phyloP scores from a whole-genome alignment of 2,797 vertebrate species.

The Darevskia mixta region DNA sequence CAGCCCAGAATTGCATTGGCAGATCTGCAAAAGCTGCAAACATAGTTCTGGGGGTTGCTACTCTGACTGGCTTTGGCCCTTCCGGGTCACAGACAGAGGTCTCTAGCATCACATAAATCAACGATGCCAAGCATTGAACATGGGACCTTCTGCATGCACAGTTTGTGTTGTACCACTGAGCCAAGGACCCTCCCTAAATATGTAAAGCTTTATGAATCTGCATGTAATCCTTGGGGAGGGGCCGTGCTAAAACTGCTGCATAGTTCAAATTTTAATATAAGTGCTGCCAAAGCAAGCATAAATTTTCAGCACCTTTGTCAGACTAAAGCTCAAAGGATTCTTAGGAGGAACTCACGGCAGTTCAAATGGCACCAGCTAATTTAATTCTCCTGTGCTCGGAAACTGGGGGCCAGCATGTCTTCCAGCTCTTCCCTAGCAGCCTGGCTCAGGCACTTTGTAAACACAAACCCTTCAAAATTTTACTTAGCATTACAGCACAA shows the following conservation, averaged over 20 bases:
- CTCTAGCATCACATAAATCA: neutral
- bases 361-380: neutral
- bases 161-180: neutral
- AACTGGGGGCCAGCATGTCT: neutral
- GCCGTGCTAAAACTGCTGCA: neutral
- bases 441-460: constrained; percentile 31
- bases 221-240: neutral
- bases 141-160: neutral
- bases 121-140: neutral
- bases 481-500: constrained; percentile 46
- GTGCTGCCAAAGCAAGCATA: neutral
- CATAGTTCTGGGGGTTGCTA: too few species aligned
- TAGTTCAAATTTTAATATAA: neutral
- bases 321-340: neutral
- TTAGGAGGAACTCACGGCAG: neutral
- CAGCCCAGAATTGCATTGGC: too few species aligned
- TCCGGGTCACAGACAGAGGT: neutral
- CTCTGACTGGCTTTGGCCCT: neutral
- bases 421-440: constrained; percentile 33
- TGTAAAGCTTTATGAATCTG: neutral
- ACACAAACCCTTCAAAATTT: constrained; percentile 49
- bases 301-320: neutral
- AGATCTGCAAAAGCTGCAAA: neutral
- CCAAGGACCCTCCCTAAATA: neutral
- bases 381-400: neutral